A percentile compares a stretch with the other conserved stretches of the same genome.
Evolutionary conservation across 2,888 invertebrate genomes (phyloP).

Genomic region (Clepsis dumicolana): DNA sequence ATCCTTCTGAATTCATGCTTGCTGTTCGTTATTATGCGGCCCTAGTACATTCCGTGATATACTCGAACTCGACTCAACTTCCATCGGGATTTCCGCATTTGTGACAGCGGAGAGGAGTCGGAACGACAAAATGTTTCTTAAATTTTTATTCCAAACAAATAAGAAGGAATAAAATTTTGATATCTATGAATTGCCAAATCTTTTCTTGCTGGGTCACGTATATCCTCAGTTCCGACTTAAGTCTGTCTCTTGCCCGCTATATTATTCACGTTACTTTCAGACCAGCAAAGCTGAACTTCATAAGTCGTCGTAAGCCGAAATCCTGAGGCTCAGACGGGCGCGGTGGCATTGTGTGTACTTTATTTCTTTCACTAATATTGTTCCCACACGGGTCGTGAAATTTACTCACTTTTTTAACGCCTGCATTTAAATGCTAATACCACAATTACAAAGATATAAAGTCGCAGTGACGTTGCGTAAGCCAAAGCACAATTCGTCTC

Average conservation of each 20-base stretch:
- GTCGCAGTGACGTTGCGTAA: slow-evolving; percentile 24
- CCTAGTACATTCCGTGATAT: slow-evolving; percentile 56
- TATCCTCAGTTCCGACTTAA: neutral
- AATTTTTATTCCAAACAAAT: neutral
- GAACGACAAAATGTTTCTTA: neutral
- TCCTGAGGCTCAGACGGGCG: slow-evolving; percentile 6
- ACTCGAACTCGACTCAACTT: slow-evolving; percentile 35
- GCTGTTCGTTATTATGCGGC: slow-evolving; percentile 59
- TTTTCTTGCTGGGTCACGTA: neutral
- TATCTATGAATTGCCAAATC: neutral
- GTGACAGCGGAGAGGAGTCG: neutral
- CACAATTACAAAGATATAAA: slow-evolving; percentile 19
- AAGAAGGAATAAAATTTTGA: neutral
- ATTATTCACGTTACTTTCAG: slow-evolving; percentile 17
- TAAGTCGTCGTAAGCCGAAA: slow-evolving; percentile 16
- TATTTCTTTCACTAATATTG: slow-evolving; percentile 38
- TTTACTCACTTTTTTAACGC: slow-evolving; percentile 18
- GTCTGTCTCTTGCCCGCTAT: neutral
- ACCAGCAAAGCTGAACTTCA: slow-evolving; percentile 6
- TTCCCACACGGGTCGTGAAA: neutral
- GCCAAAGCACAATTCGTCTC: slow-evolving; percentile 30
- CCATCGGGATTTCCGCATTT: slow-evolving; percentile 2
- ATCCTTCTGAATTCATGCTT: slow-evolving; percentile 66
- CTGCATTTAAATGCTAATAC: slow-evolving; percentile 21
- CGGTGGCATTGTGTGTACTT: slow-evolving; percentile 6